phyloP scores from a whole-genome alignment of 2,797 vertebrate species.

The Gymnodraco acuticeps region DNA sequence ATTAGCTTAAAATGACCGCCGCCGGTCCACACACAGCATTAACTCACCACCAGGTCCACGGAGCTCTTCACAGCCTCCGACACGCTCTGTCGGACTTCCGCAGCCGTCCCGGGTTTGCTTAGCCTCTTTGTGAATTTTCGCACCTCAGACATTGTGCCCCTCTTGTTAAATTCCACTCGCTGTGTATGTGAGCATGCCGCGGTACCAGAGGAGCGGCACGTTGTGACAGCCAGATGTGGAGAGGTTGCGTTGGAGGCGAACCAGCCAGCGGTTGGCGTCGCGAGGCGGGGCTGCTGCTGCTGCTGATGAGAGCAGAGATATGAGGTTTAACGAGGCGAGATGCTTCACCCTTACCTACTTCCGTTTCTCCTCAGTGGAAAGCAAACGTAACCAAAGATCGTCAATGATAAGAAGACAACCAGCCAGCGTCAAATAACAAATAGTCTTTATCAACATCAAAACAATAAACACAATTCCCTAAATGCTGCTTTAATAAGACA shows the following conservation, averaged over 20 bases:
- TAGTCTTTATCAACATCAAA: background rate
- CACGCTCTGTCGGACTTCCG: conserved; percentile 95
- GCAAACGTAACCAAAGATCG: conserved; percentile 49
- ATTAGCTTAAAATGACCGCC: conserved; percentile 47
- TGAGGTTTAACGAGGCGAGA: background rate
- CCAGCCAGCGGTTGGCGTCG: conserved; percentile 65
- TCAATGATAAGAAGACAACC: background rate
- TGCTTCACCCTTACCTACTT: conserved; percentile 49
- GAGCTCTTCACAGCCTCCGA: conserved; percentile 93
- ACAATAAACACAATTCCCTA: background rate
- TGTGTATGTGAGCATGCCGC: conserved; percentile 60
- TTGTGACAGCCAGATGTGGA: conserved; percentile 78
- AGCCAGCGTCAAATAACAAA: background rate
- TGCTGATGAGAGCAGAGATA: conserved; percentile 54
- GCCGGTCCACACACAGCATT: conserved; percentile 7
- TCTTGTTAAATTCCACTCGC: conserved; percentile 39
- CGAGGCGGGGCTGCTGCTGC: conserved; percentile 68
- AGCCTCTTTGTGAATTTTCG: conserved; percentile 97
- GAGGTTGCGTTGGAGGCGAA: conserved; percentile 39
- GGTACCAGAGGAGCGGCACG: conserved; percentile 26
- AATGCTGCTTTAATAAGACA: background rate
- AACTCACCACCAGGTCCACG: conserved; percentile 89
- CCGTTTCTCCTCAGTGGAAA: conserved; percentile 20
- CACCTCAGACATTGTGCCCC: conserved; percentile 89
- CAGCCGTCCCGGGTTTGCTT: conserved; percentile 96